phyloP scores from a whole-genome alignment of 2,888 invertebrate genomes.

The Temnothorax rugatulus region DNA sequence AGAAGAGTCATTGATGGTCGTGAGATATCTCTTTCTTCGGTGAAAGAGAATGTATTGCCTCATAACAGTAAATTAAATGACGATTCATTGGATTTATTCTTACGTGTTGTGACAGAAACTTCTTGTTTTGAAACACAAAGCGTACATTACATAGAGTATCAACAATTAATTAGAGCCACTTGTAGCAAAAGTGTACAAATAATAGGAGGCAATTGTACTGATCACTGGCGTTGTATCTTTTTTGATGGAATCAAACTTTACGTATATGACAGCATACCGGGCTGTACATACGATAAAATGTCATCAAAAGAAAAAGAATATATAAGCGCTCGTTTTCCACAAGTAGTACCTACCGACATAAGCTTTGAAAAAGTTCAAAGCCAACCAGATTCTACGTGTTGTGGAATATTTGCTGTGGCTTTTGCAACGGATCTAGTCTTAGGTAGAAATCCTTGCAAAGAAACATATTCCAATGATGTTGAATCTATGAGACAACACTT shows the following conservation, averaged over 20 bases:
- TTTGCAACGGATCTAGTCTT: neutral
- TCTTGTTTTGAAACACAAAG: neutral
- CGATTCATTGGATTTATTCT: neutral
- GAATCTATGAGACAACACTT: neutral
- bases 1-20: neutral
- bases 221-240: neutral
- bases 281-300: neutral
- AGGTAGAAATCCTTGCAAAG: neutral
- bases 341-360: neutral
- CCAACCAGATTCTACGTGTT: neutral
- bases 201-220: neutral
- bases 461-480: neutral
- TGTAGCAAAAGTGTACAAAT: neutral
- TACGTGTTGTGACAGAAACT: neutral
- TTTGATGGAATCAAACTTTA: neutral
- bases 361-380: neutral
- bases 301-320: neutral
- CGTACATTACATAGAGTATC: neutral
- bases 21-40: neutral
- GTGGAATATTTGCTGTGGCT: neutral
- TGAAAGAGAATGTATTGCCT: neutral
- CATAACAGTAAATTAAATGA: neutral
- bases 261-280: neutral
- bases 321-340: neutral
- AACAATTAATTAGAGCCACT: neutral